phyloP scores from a whole-genome alignment of 2,113 vertebrate species.

The Scalopus aquaticus region DNA sequence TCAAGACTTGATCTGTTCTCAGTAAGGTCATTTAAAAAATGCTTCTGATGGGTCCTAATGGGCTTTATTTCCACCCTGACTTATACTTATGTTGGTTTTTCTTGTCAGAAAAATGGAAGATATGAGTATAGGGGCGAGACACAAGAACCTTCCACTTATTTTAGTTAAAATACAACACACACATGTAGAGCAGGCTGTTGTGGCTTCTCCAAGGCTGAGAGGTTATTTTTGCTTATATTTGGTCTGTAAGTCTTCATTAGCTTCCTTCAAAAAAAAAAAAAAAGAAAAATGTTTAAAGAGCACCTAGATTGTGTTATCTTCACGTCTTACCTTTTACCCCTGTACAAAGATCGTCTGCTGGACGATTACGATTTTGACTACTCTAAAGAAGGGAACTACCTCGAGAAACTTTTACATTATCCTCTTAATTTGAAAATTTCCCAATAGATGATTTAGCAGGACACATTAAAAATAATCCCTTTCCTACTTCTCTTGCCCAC shows the following conservation, averaged over 20 bases:
- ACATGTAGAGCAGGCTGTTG: conserved; percentile 5
- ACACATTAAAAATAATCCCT: neutral
- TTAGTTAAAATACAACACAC: conserved; percentile 19
- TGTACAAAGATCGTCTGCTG: neutral
- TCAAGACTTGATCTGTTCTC: neutral
- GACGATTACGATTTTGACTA: conserved; percentile 14
- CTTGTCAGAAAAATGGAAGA: neutral
- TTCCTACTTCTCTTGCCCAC: neutral
- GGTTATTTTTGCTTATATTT: conserved; percentile 41
- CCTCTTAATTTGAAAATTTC: neutral
- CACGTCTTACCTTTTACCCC: no score
- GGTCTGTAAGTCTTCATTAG: neutral
- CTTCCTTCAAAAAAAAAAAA: neutral
- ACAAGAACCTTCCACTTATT: neutral
- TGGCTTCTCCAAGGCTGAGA: neutral
- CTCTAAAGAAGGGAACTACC: neutral
- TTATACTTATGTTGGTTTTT: conserved; percentile 37
- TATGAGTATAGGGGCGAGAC: neutral
- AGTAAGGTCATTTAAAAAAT: conserved; percentile 33
- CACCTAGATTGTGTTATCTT: neutral
- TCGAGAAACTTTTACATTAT: neutral
- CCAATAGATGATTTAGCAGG: neutral
- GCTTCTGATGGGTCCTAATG: neutral
- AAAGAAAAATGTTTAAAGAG: conserved; percentile 1
- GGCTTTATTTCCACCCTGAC: neutral